A percentile compares a stretch with the other conserved stretches of the same genome.
phyloP scores from a whole-genome alignment of 2,888 invertebrate species.

The Lithophane socia region DNA sequence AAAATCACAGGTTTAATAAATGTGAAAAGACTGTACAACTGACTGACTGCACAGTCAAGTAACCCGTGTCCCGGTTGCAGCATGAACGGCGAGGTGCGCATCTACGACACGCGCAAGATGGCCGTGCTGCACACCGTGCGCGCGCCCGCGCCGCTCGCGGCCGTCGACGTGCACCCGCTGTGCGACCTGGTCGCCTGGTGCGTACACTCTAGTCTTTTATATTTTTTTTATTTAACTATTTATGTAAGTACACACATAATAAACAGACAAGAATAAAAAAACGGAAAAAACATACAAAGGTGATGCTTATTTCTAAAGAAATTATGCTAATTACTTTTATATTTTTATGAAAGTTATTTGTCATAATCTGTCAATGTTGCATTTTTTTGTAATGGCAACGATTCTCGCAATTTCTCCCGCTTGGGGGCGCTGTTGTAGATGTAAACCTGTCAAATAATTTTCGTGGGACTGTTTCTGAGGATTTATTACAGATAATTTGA shows the following conservation, averaged over 20 bases:
- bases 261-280: too few relatives aligned
- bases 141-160: conserved; percentile 94
- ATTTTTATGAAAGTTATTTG: background rate
- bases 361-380: background rate
- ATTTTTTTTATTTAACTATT: too few relatives aligned
- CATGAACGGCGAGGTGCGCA: conserved; percentile 93
- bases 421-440: too few relatives aligned
- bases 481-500: too few relatives aligned
- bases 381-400: background rate
- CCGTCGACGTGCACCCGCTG: conserved; percentile 95
- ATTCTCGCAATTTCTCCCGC: too few relatives aligned
- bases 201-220: conserved; percentile 61
- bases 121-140: conserved; percentile 91
- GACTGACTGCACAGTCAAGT: too few relatives aligned
- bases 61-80: conserved; percentile 78
- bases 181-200: conserved; percentile 96
- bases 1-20: background rate
- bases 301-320: too few relatives aligned
- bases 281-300: too few relatives aligned
- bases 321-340: background rate
- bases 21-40: background rate
- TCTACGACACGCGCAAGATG: conserved; percentile 93
- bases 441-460: too few relatives aligned
- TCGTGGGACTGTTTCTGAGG: too few relatives aligned
- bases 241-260: too few relatives aligned